phyloP scores from a whole-genome alignment of 1,140 invertebrate genomes.

The Papilio xuthus region DNA sequence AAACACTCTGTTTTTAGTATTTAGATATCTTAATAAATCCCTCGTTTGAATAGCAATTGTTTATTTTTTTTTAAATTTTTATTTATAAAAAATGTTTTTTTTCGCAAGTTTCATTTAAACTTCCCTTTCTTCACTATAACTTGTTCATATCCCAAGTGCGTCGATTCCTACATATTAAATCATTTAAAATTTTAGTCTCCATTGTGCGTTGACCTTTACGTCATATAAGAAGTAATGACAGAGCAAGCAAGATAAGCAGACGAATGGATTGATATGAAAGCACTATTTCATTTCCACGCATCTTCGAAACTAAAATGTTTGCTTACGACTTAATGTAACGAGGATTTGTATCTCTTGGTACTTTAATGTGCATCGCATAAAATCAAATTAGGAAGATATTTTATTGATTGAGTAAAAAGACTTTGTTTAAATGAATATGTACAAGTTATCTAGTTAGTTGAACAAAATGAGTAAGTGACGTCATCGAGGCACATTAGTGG shows the following conservation, averaged over 20 bases:
- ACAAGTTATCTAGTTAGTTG: background rate
- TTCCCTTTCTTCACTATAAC: no score
- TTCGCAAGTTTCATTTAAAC: no score
- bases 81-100: no score
- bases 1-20: background rate
- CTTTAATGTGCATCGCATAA: background rate
- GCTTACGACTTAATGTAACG: background rate
- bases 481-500: background rate
- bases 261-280: background rate
- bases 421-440: background rate
- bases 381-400: no score
- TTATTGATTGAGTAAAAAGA: no score
- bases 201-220: constrained; percentile 21
- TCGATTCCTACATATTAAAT: background rate
- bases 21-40: background rate
- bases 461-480: background rate
- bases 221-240: constrained; percentile 15
- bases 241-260: background rate
- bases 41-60: background rate
- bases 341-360: background rate
- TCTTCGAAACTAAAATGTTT: background rate
- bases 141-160: no score
- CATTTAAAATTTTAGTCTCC: background rate
- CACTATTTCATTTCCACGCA: background rate
- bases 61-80: no score